Evolutionary conservation across 37 sponge, comb jelly and placozoan species (phyloP).

Genomic region (Halichondria panicea): DNA sequence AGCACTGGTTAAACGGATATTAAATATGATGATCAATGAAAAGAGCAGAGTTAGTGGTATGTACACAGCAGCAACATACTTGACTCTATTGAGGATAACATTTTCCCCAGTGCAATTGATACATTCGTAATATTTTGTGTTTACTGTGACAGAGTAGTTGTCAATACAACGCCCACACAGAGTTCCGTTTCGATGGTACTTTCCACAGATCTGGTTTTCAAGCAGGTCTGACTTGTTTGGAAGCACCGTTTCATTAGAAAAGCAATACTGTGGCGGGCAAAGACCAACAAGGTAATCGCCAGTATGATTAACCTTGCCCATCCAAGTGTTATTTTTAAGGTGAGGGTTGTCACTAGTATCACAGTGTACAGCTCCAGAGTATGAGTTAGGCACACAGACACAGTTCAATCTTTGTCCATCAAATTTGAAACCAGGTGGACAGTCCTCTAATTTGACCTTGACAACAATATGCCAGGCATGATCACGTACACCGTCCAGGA

Average conservation of each 20-base stretch:
- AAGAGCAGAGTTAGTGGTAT: conserved; percentile 29
- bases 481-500: not conserved
- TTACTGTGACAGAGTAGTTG: conserved; percentile 19
- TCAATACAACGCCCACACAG: conserved; percentile 50
- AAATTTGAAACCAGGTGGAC: conserved; percentile 16
- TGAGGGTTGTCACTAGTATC: not conserved
- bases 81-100: not conserved
- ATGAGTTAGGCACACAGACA: not conserved
- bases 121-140: conserved; percentile 11
- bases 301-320: conserved; percentile 10
- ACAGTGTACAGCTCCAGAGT: not conserved
- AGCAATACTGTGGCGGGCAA: conserved; percentile 16
- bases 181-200: conserved; percentile 17
- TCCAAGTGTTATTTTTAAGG: conserved; percentile 18
- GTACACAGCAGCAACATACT: conserved; percentile 21
- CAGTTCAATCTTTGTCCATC: not conserved
- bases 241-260: not conserved
- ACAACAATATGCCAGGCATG: conserved; percentile 7
- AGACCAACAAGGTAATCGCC: not conserved
- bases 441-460: not conserved
- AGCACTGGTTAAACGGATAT: conserved; percentile 47
- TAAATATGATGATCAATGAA: conserved; percentile 39
- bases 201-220: conserved; percentile 10
- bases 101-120: not conserved
- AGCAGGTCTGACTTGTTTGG: not conserved